Base-by-base conservation (phyloP, 1,140 invertebrate species). In the Macrobrachium nipponense region DNA sequence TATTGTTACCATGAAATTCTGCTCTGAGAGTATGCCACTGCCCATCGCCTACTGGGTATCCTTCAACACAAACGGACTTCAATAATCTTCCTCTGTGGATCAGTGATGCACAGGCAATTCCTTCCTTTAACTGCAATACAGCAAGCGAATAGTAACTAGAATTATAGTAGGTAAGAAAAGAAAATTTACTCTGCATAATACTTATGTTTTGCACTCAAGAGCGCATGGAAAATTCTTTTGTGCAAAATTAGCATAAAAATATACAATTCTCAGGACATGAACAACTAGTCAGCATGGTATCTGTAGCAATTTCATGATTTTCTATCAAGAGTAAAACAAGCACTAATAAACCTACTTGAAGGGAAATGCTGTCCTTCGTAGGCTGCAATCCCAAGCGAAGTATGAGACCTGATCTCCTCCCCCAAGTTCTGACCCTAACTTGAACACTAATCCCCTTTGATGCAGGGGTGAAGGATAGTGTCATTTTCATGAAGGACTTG, bases 401-500 rank as follows among this genome's bases (percentile, higher is more conserved):
- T 51, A 85, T 62, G 12, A 72, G 72, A 3, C 82, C 82, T 10
- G 60, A 20, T 20, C 51, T 4, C 7, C 20, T 64, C 18, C 75
- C 62, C 43, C 59, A n/a, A 5, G 72, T 76, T 23, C 82, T 61
- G 62, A 85, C 44, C 6, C 82, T 62, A 14, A 79, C 18, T 64
- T 85, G 82, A 18, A 79, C 72, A 51, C 15, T 78, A 14, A 78
- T 12, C 44, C 62, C 76, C 62, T 36, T 27, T 14, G 75, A 44
- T n/a, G 64, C 60, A 5, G 82, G 75, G 5, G 82, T 70, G 64
- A 79, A 85, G 6, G 82, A 85, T 5, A 85, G 58, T 14, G 82
- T 76, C 82, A 85, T 51, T 76, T 76, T 78, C 62, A 79, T 66
- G 75, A 78, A 85, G 2, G 82, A 85, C 14, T 58, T 14, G 14